Conservation (phyloP, 2,888 invertebrate genomes). For the Aleiodes testaceus region DNA sequence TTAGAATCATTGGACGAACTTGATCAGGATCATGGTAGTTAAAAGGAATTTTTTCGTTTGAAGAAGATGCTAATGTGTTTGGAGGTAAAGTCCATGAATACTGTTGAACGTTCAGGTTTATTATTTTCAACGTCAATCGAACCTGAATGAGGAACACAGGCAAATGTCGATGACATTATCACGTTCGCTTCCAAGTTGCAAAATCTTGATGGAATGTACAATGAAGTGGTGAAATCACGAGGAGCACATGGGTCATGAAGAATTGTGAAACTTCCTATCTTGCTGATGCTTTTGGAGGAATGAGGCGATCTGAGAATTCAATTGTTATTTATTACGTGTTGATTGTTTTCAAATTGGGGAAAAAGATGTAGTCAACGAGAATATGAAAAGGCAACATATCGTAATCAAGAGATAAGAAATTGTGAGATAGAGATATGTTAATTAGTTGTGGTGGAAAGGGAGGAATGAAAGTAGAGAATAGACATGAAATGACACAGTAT, state of each 20-base stretch:
- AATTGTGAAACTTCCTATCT: too few relatives aligned
- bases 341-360: not conserved
- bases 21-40: conserved; percentile 75
- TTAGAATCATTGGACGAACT: conserved; percentile 80
- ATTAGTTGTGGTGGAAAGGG: too few relatives aligned
- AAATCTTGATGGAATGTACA: too few relatives aligned
- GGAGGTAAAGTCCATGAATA: not conserved
- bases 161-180: not conserved
- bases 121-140: not conserved
- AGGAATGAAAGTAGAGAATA: too few relatives aligned
- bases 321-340: not conserved
- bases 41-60: conserved; percentile 40
- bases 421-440: not conserved
- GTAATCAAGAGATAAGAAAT: not conserved
- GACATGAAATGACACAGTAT: too few relatives aligned
- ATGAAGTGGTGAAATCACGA: too few relatives aligned
- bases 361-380: conserved; percentile 1
- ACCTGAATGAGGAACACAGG: not conserved
- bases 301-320: not conserved
- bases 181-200: not conserved
- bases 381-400: conserved; percentile 24
- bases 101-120: not conserved
- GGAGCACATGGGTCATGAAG: too few relatives aligned
- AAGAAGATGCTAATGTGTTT: not conserved
- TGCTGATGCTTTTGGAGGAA: not conserved